These are phyloP conservation scores for Hyperopisus bebe DNA, from an alignment of 2,113 vertebrate genomes.

Conservation along the genomic window DNA sequence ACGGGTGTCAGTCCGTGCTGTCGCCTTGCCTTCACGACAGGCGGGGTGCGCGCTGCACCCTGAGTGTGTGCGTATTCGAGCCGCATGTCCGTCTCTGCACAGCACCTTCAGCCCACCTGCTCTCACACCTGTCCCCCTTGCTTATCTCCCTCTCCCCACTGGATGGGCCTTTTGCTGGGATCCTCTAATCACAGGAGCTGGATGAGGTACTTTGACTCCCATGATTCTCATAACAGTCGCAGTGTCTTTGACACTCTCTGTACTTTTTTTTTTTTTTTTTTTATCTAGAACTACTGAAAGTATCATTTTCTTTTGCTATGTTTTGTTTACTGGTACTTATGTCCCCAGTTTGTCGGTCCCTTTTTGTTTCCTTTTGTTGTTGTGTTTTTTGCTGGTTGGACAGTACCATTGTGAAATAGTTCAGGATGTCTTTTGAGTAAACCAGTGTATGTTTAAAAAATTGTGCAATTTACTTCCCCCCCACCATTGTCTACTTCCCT, in stretches of 20 bases:
- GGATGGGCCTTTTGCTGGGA: slow-evolving; percentile 71
- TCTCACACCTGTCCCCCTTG: slow-evolving; percentile 46
- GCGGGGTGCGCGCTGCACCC: not conserved
- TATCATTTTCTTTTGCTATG: not conserved
- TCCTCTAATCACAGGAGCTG: slow-evolving; percentile 87
- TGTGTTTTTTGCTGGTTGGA: not conserved
- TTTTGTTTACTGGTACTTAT: not conserved
- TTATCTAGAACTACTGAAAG: not conserved
- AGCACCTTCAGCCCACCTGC: slow-evolving; percentile 39
- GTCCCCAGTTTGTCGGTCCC: not conserved
- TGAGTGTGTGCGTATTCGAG: slow-evolving; percentile 18
- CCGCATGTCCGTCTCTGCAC: not conserved
- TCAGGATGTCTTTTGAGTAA: not conserved
- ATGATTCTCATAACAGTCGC: slow-evolving; percentile 20
- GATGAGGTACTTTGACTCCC: slow-evolving; percentile 82
- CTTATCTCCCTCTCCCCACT: slow-evolving; percentile 57
- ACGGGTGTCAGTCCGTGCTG: not conserved
- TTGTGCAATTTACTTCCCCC: not conserved
- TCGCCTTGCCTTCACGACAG: not conserved
- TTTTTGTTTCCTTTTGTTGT: not conserved
- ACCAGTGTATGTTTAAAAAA: not conserved
- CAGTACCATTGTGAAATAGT: not conserved
- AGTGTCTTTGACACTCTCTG: not conserved
- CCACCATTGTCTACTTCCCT: not conserved
- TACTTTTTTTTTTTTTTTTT: not conserved